Percentiles rank a stretch among this genome's conserved stretches.
Conservation (phyloP, 1,140 invertebrate species). For the Anagrus nilaparvatae region DNA sequence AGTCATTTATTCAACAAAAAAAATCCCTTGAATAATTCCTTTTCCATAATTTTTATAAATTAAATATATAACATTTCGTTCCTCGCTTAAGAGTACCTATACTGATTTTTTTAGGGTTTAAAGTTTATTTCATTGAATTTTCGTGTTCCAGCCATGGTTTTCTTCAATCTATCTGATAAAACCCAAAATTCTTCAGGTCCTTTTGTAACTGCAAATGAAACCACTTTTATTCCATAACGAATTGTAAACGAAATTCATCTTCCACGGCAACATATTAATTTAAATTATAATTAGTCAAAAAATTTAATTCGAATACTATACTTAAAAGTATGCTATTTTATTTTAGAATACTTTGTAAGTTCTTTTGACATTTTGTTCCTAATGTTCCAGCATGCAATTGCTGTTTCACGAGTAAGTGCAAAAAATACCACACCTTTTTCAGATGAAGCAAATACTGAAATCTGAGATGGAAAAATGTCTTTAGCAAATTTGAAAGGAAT, state of each 20-base stretch:
- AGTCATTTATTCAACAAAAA: too few relatives aligned
- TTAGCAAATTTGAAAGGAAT: too few relatives aligned
- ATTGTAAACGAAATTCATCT: neutral
- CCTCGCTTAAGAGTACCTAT: too few relatives aligned
- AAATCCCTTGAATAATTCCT: too few relatives aligned
- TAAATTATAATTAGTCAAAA: neutral
- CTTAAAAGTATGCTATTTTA: neutral
- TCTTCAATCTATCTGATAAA: neutral
- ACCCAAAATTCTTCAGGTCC: constrained; percentile 3
- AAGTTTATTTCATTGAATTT: constrained; percentile 5
- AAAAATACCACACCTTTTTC: neutral
- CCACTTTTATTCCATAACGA: neutral
- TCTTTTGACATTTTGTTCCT: neutral
- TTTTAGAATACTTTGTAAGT: neutral
- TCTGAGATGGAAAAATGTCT: too few relatives aligned
- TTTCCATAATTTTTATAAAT: too few relatives aligned
- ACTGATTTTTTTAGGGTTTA: constrained; percentile 1
- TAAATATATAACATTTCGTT: too few relatives aligned
- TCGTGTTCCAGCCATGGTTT: neutral
- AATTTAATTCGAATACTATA: neutral
- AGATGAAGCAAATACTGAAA: constrained; percentile 1
- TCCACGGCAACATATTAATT: neutral
- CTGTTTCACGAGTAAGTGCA: neutral
- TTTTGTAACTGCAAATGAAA: neutral
- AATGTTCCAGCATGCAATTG: neutral